Evolutionary conservation across 2,888 invertebrate species (phyloP).

Genomic region (Nematopogon swammerdamellus): DNA sequence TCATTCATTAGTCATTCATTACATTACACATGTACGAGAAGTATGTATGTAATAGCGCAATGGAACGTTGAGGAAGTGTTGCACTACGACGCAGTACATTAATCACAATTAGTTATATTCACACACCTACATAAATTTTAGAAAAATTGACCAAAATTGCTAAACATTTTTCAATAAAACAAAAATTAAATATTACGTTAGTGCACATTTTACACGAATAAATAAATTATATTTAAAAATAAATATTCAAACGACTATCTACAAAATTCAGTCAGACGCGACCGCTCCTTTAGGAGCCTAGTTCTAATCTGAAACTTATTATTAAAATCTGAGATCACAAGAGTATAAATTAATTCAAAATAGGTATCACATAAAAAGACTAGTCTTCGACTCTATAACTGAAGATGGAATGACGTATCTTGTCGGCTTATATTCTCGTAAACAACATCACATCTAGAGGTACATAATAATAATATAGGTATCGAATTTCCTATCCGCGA

Average conservation of each 20-base stretch:
- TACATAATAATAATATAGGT: constrained; percentile 30
- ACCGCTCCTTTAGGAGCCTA: background rate
- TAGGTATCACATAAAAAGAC: background rate
- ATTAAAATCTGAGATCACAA: background rate
- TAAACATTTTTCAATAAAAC: constrained; percentile 23
- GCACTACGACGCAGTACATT: too few species aligned
- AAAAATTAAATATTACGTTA: constrained; percentile 1
- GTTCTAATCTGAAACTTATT: background rate
- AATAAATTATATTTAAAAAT: background rate
- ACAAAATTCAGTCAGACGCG: too few species aligned
- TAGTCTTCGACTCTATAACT: background rate
- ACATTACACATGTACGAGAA: too few species aligned
- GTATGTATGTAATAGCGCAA: too few species aligned
- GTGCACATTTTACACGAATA: too few species aligned
- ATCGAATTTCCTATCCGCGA: constrained; percentile 26
- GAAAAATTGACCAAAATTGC: constrained; percentile 46
- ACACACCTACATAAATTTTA: constrained; percentile 26
- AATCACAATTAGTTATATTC: constrained; percentile 7
- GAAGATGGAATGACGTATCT: background rate
- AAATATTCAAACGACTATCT: too few species aligned
- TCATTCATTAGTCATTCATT: too few species aligned
- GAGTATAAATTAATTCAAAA: background rate
- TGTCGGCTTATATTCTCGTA: background rate
- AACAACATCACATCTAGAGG: constrained; percentile 34
- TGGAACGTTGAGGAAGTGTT: too few species aligned